Percentiles rank a stretch among this genome's conserved stretches.
phyloP scores from a whole-genome alignment of 2,888 invertebrate genomes.

The Eurytoma adleriae region DNA sequence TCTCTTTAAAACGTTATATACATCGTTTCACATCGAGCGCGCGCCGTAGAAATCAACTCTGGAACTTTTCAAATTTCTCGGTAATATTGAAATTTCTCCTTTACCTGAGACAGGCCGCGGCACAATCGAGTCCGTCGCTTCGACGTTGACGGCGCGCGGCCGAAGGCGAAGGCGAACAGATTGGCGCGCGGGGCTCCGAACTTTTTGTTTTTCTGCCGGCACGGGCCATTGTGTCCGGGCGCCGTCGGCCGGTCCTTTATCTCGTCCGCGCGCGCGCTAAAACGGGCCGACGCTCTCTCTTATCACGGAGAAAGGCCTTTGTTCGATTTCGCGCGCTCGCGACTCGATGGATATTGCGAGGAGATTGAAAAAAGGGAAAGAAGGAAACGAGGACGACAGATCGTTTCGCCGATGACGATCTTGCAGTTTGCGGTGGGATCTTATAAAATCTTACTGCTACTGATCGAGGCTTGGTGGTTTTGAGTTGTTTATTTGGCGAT shows the following conservation, averaged over 20 bases:
- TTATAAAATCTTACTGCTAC: constrained; percentile 62
- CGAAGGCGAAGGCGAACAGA: constrained; percentile 58
- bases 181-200: constrained; percentile 57
- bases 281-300: constrained; percentile 49
- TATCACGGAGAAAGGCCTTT: constrained; percentile 65
- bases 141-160: constrained; percentile 56
- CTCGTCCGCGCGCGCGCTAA: constrained; percentile 58
- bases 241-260: constrained; percentile 51
- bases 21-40: constrained; percentile 36
- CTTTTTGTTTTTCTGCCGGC: constrained; percentile 74
- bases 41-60: constrained; percentile 73
- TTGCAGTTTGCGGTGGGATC: constrained; percentile 29
- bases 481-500: not conserved
- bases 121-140: constrained; percentile 44
- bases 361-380: constrained; percentile 46
- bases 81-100: constrained; percentile 76
- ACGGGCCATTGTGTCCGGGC: constrained; percentile 52
- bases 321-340: constrained; percentile 68
- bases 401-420: not conserved
- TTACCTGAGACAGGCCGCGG: constrained; percentile 57
- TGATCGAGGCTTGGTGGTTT: not conserved
- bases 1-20: not conserved
- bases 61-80: constrained; percentile 76
- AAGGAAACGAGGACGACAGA: not conserved
- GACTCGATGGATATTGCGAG: constrained; percentile 42